These are phyloP conservation scores for Zaprionus ornatus DNA, from an alignment of 1,140 invertebrate species.

Conservation along the genomic window DNA sequence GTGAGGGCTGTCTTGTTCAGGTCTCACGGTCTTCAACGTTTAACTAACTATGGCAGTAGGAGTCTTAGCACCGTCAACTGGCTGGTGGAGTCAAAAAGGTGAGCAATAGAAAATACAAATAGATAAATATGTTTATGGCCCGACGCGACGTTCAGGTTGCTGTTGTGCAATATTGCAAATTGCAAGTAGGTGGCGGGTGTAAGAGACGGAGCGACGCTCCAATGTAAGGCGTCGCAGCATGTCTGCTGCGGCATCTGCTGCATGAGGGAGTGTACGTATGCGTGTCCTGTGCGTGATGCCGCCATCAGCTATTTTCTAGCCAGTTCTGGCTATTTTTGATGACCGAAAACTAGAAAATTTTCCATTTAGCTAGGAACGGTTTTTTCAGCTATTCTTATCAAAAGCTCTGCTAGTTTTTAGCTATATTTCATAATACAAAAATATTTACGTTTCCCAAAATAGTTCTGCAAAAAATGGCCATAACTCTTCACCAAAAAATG, in stretches of 20 bases:
- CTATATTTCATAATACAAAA: too few relatives aligned
- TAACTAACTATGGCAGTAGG: slow-evolving; percentile 49
- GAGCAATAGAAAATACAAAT: slow-evolving; percentile 7
- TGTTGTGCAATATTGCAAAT: slow-evolving; percentile 81
- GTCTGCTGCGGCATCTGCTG: background rate
- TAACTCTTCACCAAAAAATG: too few relatives aligned
- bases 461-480: too few relatives aligned
- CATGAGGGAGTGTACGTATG: slow-evolving; percentile 28
- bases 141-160: slow-evolving; percentile 60
- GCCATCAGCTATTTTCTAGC: too few relatives aligned
- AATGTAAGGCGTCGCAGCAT: background rate
- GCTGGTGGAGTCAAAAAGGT: slow-evolving; percentile 62
- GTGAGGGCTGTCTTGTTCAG: slow-evolving; percentile 55
- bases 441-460: too few relatives aligned
- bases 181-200: slow-evolving; percentile 26
- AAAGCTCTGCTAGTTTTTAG: too few relatives aligned
- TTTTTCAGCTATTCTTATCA: too few relatives aligned
- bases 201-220: background rate
- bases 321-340: too few relatives aligned
- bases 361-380: too few relatives aligned
- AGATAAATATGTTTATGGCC: slow-evolving; percentile 1
- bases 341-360: too few relatives aligned
- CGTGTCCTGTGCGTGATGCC: slow-evolving; percentile 63
- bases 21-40: slow-evolving; percentile 35
- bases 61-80: slow-evolving; percentile 48